Conservation (phyloP, 1,140 invertebrate genomes). For the Meloidogyne floridensis region DNA sequence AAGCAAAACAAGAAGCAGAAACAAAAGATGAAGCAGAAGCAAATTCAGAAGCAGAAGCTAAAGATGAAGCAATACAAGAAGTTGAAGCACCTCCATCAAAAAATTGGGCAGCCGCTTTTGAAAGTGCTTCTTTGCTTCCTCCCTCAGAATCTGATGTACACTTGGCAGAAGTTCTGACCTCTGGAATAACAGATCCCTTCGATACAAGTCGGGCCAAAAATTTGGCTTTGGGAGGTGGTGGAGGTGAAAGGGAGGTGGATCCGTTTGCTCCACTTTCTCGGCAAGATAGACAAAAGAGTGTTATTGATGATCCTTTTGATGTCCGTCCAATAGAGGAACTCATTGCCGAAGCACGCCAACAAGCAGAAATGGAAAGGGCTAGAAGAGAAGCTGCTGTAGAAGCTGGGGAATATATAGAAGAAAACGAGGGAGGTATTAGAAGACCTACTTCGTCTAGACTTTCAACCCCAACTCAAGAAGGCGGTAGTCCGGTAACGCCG, state of each 20-base stretch:
- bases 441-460: slow-evolving; percentile 30
- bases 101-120: slow-evolving; percentile 20
- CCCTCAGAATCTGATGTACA: slow-evolving; percentile 35
- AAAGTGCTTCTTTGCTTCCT: slow-evolving; percentile 27
- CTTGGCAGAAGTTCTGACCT: slow-evolving; percentile 10
- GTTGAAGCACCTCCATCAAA: background rate
- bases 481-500: slow-evolving; percentile 54
- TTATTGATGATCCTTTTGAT: slow-evolving; percentile 61
- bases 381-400: slow-evolving; percentile 21
- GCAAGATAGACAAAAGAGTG: slow-evolving; percentile 29
- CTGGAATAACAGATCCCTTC: slow-evolving; percentile 23
- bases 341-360: slow-evolving; percentile 60
- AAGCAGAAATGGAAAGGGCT: slow-evolving; percentile 48
- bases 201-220: slow-evolving; percentile 14
- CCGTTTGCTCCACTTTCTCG: slow-evolving; percentile 34
- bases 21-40: background rate
- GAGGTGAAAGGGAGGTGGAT: slow-evolving; percentile 12
- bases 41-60: background rate
- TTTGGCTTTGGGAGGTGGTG: slow-evolving; percentile 2
- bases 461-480: slow-evolving; percentile 64
- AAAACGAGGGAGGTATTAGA: background rate
- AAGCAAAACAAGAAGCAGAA: background rate
- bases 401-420: slow-evolving; percentile 32
- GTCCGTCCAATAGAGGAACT: slow-evolving; percentile 59
- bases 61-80: slow-evolving; percentile 7